phyloP scores from a whole-genome alignment of 2,888 invertebrate species.

The Noctuana brunneofusca region DNA sequence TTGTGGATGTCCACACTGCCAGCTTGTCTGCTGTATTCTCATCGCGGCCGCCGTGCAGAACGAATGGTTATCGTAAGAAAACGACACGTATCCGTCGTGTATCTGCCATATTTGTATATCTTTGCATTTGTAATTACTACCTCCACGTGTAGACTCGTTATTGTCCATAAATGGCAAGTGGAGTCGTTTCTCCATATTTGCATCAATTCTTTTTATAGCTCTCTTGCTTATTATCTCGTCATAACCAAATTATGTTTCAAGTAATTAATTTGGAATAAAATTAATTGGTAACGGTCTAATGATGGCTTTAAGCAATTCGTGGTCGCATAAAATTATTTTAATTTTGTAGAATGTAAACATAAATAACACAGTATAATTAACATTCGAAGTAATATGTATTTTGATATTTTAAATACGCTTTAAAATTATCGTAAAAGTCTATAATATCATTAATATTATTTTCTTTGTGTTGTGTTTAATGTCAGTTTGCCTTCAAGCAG shows the following conservation, averaged over 20 bases:
- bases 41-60: background rate
- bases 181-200: slow-evolving; percentile 19
- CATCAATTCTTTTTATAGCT: slow-evolving; percentile 7
- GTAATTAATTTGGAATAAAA: slow-evolving; percentile 18
- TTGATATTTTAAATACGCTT: too few relatives aligned
- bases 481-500: too few relatives aligned
- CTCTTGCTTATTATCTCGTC: background rate
- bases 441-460: too few relatives aligned
- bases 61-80: slow-evolving; percentile 2
- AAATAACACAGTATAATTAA: too few relatives aligned
- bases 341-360: too few relatives aligned
- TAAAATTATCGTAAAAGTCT: too few relatives aligned
- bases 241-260: slow-evolving; percentile 13
- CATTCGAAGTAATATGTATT: too few relatives aligned
- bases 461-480: too few relatives aligned
- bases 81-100: background rate
- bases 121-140: slow-evolving; percentile 19
- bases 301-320: background rate
- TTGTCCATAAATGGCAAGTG: slow-evolving; percentile 10
- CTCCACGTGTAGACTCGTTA: slow-evolving; percentile 24
- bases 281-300: slow-evolving; percentile 16
- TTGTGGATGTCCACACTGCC: too few relatives aligned
- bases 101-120: slow-evolving; percentile 11
- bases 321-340: slow-evolving; percentile 7
- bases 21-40: background rate